These are phyloP conservation scores for Hippocampus zosterae DNA, from an alignment of 2,113 vertebrate genomes.

Conservation along the genomic window DNA sequence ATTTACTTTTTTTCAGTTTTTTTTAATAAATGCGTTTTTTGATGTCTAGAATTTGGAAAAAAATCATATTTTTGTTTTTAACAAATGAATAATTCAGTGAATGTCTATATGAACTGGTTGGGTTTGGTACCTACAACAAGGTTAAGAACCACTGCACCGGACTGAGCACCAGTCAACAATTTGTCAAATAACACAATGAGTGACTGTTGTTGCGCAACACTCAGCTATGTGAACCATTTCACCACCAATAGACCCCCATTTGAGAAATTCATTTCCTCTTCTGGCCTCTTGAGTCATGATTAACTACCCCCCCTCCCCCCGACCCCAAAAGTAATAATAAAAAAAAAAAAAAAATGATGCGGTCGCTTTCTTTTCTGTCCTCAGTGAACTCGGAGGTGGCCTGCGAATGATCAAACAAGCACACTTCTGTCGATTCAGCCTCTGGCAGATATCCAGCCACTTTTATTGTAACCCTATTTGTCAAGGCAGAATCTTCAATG, in stretches of 20 bases:
- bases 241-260: not conserved
- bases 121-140: too few species aligned
- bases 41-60: too few species aligned
- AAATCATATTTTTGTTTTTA: too few species aligned
- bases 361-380: not conserved
- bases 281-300: not conserved
- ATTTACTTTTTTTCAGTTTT: too few species aligned
- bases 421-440: not conserved
- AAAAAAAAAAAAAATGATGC: not conserved
- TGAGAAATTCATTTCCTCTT: not conserved
- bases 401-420: not conserved
- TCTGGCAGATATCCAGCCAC: not conserved
- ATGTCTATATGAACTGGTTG: too few species aligned
- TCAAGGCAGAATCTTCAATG: not conserved
- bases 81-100: too few species aligned
- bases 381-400: not conserved
- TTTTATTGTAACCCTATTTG: not conserved
- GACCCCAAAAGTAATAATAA: not conserved
- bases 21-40: too few species aligned
- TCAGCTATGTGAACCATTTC: not conserved
- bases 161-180: too few species aligned
- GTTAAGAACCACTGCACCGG: too few species aligned
- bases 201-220: too few species aligned
- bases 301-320: not conserved
- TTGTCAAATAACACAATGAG: too few species aligned